Evolutionary conservation across 2,888 invertebrate genomes (phyloP), one percentile per base, ranked within the genome.

Genomic region (Oxystoma pomonae): DNA sequence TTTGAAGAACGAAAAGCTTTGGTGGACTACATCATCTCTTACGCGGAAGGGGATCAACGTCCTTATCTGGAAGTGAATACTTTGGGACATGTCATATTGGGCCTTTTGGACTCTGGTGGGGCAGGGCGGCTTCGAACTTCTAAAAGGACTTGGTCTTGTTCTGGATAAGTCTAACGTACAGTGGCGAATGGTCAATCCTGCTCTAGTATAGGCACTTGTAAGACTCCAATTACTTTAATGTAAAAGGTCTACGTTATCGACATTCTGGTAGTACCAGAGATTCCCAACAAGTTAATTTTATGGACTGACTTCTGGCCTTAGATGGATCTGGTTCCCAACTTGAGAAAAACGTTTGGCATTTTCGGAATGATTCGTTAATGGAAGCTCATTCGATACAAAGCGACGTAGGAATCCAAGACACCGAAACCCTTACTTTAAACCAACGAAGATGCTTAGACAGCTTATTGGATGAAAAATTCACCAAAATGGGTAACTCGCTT

Each of bases 221-320:
- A 56, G 16, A 62, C 58, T 9, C 65, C 64, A 0, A 50, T 68
- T n/a, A n/a, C 19, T 7, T 55, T 67, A 7, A 51, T 59, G 55
- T 57, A 50, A 1, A 66, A 65, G 60, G 21, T 62, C n/a, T 58
- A 58, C 12, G 50, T 67, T 19, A 52, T 67, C 5, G 66, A 67
- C 49, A 57, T 68, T 9, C 62, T 68, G 19, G 63, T 66, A 1
- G 63, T 68, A 9, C 67, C 69, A 7, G 60, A 57, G 16, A 55
- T 65, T 16, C 51, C 59, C 9, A 59, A 63, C 35, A 61, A 16
- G 2, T 52, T 65, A 12, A 65, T 67, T 20, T 55, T 67, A 18
- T 63, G 65, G n/a, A 50, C 59, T 9, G 67, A 68, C 58, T 67
- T 66, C 64, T 68, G 64, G 66, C 55, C 18, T 16, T 49, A n/a